These are phyloP conservation scores for Agrotis ipsilon DNA, from an alignment of 2,888 invertebrate species.

Conservation along the genomic window DNA sequence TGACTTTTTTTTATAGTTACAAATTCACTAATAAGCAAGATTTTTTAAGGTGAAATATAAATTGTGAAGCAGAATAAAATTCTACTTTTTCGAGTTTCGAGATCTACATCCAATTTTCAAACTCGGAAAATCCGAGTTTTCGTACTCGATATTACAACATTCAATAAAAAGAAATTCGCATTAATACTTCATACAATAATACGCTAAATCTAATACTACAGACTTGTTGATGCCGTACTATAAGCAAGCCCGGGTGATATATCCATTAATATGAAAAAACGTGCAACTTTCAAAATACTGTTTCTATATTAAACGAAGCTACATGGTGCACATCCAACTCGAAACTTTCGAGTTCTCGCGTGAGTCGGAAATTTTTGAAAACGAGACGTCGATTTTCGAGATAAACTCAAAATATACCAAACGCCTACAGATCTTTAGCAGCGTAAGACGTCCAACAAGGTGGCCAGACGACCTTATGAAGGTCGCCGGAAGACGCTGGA, in stretches of 20 bases:
- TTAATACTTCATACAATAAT: constrained; percentile 65
- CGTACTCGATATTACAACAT: constrained; percentile 11
- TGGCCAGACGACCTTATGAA: too few species aligned
- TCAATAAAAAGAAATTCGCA: constrained; percentile 64
- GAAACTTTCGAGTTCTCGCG: constrained; percentile 56
- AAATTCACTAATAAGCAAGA: constrained; percentile 29
- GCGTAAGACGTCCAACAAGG: too few species aligned
- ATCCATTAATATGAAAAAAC: constrained; percentile 67
- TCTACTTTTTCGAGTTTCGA: constrained; percentile 47
- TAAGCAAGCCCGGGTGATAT: constrained; percentile 71
- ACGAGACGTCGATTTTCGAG: constrained; percentile 21
- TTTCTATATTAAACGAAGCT: constrained; percentile 68
- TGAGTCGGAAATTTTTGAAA: constrained; percentile 45
- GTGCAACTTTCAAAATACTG: constrained; percentile 71
- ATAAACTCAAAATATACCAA: constrained; percentile 27
- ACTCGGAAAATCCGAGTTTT: constrained; percentile 37
- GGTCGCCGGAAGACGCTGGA: too few species aligned
- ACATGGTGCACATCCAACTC: constrained; percentile 48
- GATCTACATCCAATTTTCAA: constrained; percentile 34
- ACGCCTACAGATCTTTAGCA: constrained; percentile 32
- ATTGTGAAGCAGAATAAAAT: constrained; percentile 26
- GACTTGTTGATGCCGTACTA: constrained; percentile 72
- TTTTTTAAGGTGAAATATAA: constrained; percentile 17
- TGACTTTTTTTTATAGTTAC: constrained; percentile 24
- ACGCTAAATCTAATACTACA: constrained; percentile 71